Evolutionary conservation across 2,797 vertebrate species (phyloP), one percentile per base, ranked within the genome.

Genomic region (Characodon lateralis): DNA sequence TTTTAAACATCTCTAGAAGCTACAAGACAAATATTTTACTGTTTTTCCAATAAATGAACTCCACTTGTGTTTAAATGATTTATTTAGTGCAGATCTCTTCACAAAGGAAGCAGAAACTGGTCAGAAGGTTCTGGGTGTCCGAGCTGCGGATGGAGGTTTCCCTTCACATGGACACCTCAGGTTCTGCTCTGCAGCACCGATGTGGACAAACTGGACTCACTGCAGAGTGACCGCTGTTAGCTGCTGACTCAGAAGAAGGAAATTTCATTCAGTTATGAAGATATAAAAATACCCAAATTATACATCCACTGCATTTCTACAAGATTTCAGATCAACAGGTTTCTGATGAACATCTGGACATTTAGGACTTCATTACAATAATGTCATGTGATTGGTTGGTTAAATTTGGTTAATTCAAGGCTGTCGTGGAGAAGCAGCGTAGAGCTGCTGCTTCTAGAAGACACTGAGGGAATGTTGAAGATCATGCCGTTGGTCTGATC

Each of bases 201-300:
- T 12, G 56, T 22, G 26, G 56, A 59, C 43, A 46, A 46, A 46
- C 43, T 20, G 61, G 61, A 65, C 61, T 31, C 31, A 10, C 20
- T 66, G 63, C 63, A 39, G 69, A 28, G 46, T 9, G 43, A 22
- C 48, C 26, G 51, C 22, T 0, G 14, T 22, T 31, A 82, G 77
- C 65, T 58, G 66, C 66, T 75, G 61, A 55, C 26, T 78, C n/a
- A 68, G 43, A 22, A 74, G 58, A 9, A 82, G 8, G 12, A 28
- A 28, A 6, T 82, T n/a, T 10, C 83, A 80, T 85, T 78, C 76
- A 79, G 48, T 6, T 71, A 83, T 77, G 77, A 71, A 86, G 50
- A 83, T 61, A 81, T 41, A 83, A 88, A 79, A 83, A 74, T 2
- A 59, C 53, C 5, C 14, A 18, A 79, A 87, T 88, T 56, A 86